phyloP scores from a whole-genome alignment of 2,797 vertebrate genomes.

The Pyrocephalus nanus region DNA sequence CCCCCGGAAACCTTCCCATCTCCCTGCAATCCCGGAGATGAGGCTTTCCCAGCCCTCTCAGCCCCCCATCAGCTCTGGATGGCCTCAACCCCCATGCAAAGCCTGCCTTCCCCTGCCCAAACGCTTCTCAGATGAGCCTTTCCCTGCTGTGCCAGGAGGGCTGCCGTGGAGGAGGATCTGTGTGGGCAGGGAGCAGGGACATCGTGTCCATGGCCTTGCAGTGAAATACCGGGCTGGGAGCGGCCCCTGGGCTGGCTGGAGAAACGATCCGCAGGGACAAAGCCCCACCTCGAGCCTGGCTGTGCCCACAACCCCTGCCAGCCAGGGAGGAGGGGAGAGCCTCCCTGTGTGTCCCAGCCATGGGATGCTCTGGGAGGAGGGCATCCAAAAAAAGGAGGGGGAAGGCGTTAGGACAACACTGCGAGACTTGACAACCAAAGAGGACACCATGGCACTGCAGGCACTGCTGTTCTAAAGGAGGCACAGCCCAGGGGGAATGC shows the following conservation, averaged over 20 bases:
- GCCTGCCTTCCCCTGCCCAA: not conserved
- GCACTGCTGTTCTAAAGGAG: not conserved
- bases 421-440: not conserved
- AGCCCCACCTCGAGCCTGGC: not conserved
- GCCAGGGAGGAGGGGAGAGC: not conserved
- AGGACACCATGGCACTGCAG: fast-evolving
- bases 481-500: not conserved
- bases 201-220: not conserved
- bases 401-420: fast-evolving
- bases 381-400: not conserved
- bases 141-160: not conserved
- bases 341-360: fast-evolving
- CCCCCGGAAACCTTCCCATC: not conserved
- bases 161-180: not conserved
- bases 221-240: not conserved
- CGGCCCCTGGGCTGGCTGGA: not conserved
- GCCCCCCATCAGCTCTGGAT: not conserved
- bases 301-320: not conserved
- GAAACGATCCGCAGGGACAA: not conserved
- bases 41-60: not conserved
- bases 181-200: not conserved
- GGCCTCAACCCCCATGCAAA: fast-evolving
- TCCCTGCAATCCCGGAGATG: not conserved
- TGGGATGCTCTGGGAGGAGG: not conserved
- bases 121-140: not conserved